A percentile compares a stretch with the other conserved stretches of the same genome.
Evolutionary conservation across 2,113 vertebrate species (phyloP).

Genomic region (Pangasianodon gigas): DNA sequence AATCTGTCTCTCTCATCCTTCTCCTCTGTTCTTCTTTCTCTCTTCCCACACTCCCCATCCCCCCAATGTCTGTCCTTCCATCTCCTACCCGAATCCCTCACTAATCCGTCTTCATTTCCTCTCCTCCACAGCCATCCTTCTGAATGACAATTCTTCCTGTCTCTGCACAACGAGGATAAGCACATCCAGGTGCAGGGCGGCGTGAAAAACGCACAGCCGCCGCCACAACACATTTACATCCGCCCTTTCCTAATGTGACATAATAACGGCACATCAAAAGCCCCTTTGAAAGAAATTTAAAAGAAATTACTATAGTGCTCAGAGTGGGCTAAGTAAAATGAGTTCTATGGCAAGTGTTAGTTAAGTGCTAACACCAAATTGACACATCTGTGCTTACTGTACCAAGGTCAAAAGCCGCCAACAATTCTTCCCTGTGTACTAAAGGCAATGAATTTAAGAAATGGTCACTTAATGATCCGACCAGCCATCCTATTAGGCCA

Average conservation of each 20-base stretch:
- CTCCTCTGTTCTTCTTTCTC: conserved; percentile 59
- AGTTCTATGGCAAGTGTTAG: conserved; percentile 21
- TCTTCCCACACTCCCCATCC: conserved; percentile 45
- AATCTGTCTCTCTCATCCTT: conserved; percentile 44
- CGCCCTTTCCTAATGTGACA: conserved; percentile 46
- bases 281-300: conserved; percentile 19
- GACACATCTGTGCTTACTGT: conserved; percentile 27
- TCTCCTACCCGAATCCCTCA: conserved; percentile 35
- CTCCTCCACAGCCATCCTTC: conserved; percentile 28
- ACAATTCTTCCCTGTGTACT: conserved; percentile 50
- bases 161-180: conserved; percentile 38
- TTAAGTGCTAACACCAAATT: conserved; percentile 16
- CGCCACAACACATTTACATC: conserved; percentile 37
- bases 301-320: conserved; percentile 32
- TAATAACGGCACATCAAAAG: conserved; percentile 48
- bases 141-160: conserved; percentile 44
- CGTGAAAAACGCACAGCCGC: conserved; percentile 34
- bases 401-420: conserved; percentile 17
- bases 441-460: conserved; percentile 49
- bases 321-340: conserved; percentile 20
- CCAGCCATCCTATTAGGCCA: conserved; percentile 22
- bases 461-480: conserved; percentile 52
- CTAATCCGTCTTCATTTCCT: conserved; percentile 53
- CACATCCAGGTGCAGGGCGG: conserved; percentile 52
- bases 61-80: conserved; percentile 45